Evolutionary conservation across 2,888 invertebrate genomes (phyloP).

Genomic region (Drosophila melanosoma): DNA sequence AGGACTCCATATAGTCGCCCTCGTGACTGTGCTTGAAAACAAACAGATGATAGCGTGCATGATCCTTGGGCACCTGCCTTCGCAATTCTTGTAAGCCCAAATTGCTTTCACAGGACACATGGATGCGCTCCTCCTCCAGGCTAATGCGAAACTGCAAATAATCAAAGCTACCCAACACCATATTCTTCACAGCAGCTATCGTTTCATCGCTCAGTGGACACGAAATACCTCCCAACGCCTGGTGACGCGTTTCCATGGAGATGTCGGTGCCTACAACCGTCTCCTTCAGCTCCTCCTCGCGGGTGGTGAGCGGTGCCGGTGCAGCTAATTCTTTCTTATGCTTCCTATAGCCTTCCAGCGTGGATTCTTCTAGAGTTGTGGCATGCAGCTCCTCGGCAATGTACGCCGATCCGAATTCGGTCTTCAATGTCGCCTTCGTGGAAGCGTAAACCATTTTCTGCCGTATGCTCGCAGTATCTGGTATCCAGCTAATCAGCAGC

Average conservation of each 20-base stretch:
- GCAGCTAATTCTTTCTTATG: constrained; percentile 91
- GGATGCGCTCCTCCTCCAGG: constrained; percentile 91
- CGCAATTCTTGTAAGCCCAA: constrained; percentile 88
- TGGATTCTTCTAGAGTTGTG: constrained; percentile 92
- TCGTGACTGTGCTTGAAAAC: constrained; percentile 96
- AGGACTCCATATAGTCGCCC: constrained; percentile 94
- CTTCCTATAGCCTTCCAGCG: constrained; percentile 92
- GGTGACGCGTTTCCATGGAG: constrained; percentile 92
- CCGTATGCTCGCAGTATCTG: constrained; percentile 95
- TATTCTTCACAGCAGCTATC: constrained; percentile 90
- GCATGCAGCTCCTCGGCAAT: constrained; percentile 98
- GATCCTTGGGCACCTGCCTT: constrained; percentile 92
- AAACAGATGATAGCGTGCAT: constrained; percentile 92
- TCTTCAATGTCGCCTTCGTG: constrained; percentile 98
- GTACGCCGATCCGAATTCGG: constrained; percentile 97
- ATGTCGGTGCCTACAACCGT: constrained; percentile 91
- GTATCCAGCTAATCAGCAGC: constrained; percentile 97
- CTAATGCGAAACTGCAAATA: constrained; percentile 90
- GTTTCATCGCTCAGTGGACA: constrained; percentile 95
- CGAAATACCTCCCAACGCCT: constrained; percentile 95
- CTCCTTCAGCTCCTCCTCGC: constrained; percentile 94
- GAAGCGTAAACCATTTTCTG: constrained; percentile 98
- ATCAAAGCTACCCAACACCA: constrained; percentile 91
- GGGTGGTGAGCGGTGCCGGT: constrained; percentile 95
- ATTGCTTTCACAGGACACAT: constrained; percentile 91